A percentile compares a stretch with the other conserved stretches of the same genome.
These are phyloP conservation scores for Lycocorax pyrrhopterus DNA, from an alignment of 2,113 vertebrate species.

Conservation along the genomic window DNA sequence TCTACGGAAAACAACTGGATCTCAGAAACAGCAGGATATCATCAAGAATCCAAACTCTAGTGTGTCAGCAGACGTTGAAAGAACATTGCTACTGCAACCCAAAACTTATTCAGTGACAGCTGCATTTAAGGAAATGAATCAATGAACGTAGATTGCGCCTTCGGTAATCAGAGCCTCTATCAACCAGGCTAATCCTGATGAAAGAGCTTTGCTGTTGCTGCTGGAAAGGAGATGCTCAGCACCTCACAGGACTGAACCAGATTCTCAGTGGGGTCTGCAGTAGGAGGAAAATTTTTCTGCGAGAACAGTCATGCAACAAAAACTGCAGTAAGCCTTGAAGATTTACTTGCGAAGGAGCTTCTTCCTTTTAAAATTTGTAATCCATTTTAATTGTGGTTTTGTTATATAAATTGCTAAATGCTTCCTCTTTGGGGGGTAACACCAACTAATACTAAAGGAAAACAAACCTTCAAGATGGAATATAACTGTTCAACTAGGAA, in stretches of 20 bases:
- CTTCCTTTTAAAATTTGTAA: neutral
- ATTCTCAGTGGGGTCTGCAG: neutral
- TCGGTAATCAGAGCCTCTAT: neutral
- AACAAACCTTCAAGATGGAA: neutral
- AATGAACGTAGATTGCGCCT: neutral
- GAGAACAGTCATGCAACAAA: neutral
- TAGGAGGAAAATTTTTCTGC: neutral
- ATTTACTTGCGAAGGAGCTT: neutral
- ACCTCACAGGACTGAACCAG: neutral
- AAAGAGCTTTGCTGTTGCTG: neutral
- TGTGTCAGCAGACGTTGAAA: neutral
- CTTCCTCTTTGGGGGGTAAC: neutral
- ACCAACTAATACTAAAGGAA: neutral
- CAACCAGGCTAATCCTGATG: neutral
- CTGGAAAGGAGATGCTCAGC: neutral
- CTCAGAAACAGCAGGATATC: neutral
- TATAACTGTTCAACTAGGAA: neutral
- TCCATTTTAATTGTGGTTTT: neutral
- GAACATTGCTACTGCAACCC: neutral
- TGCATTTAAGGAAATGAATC: neutral
- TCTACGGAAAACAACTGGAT: neutral
- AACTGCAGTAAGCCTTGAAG: neutral
- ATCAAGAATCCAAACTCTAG: neutral
- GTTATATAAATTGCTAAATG: neutral
- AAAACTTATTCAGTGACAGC: neutral